Conservation (phyloP, 2,888 invertebrate genomes). For the Aethes cnicana region DNA sequence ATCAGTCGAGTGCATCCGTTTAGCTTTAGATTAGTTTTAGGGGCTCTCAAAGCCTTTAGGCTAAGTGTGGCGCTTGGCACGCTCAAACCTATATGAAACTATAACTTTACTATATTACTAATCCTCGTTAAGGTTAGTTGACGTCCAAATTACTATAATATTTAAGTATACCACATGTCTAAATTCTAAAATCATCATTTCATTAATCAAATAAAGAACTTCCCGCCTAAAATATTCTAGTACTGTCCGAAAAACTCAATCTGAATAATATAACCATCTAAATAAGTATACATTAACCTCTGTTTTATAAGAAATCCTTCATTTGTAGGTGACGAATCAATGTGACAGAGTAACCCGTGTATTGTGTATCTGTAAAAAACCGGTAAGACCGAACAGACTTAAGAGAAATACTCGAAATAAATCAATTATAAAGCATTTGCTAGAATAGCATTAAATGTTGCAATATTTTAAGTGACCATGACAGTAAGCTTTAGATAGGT, state of each 20-base stretch:
- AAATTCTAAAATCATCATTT: too few species aligned
- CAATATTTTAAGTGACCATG: conserved; percentile 50
- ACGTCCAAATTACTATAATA: conserved; percentile 11
- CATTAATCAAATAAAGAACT: too few species aligned
- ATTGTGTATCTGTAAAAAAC: conserved; percentile 1
- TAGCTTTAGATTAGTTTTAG: conserved; percentile 10
- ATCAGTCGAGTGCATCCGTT: conserved; percentile 7
- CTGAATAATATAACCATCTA: too few species aligned
- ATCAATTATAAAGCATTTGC: conserved; percentile 33
- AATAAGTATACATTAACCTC: too few species aligned
- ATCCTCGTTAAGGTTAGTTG: neutral
- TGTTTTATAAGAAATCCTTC: too few species aligned
- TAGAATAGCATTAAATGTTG: conserved; percentile 38
- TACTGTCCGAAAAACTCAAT: too few species aligned
- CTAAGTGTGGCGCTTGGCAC: conserved; percentile 23
- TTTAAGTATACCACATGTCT: too few species aligned
- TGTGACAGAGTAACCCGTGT: conserved; percentile 1
- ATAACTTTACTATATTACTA: neutral
- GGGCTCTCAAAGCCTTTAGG: conserved; percentile 15
- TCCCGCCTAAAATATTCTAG: too few species aligned
- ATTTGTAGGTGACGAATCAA: too few species aligned
- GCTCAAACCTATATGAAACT: conserved; percentile 21
- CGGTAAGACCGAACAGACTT: conserved; percentile 18
- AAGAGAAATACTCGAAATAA: conserved; percentile 8
- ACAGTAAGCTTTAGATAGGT: conserved; percentile 63